phyloP scores from a whole-genome alignment of 2,113 vertebrate genomes.

The Callospermophilus lateralis region DNA sequence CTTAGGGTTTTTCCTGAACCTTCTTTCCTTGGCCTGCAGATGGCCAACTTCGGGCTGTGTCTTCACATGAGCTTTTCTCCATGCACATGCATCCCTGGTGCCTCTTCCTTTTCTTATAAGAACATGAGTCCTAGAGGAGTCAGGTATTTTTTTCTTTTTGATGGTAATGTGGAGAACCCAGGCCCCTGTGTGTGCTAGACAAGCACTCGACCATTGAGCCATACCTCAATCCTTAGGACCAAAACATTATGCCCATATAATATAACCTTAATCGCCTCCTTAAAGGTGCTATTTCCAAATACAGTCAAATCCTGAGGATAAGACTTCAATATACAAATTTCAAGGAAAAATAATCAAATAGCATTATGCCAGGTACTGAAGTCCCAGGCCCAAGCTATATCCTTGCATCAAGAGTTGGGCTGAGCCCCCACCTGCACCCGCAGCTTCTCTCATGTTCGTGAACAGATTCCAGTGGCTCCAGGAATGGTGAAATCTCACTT shows the following conservation, averaged over 20 bases:
- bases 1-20: not conserved
- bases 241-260: not conserved
- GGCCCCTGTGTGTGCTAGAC: not conserved
- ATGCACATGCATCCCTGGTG: fast-evolving
- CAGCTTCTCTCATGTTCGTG: not conserved
- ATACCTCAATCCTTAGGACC: not conserved
- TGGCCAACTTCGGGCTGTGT: not conserved
- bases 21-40: not conserved
- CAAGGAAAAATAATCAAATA: not conserved
- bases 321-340: not conserved
- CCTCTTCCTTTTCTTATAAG: not conserved
- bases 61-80: not conserved
- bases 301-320: not conserved
- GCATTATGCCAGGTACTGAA: too few species aligned
- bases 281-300: not conserved
- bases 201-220: not conserved
- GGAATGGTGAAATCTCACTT: not conserved
- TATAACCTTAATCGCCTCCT: not conserved
- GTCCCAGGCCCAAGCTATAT: not conserved
- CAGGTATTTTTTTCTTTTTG: not conserved
- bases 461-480: not conserved
- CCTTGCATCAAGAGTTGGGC: too few species aligned
- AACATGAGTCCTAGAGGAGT: not conserved
- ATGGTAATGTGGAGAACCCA: not conserved
- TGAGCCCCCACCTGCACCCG: too few species aligned